Conservation (phyloP, 1,140 invertebrate species). For the Zeugodacus cucurbitae region DNA sequence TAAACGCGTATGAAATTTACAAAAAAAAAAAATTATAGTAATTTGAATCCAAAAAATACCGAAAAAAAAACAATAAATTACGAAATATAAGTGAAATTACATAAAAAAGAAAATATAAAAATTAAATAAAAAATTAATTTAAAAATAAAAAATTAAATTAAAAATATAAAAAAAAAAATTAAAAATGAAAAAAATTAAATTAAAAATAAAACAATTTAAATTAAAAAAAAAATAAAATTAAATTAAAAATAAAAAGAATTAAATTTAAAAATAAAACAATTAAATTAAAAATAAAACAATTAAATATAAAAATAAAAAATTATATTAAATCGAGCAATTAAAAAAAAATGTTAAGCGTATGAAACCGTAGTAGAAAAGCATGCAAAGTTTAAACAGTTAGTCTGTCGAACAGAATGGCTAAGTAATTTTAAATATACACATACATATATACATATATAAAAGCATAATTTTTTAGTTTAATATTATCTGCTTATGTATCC, state of each 20-base stretch:
- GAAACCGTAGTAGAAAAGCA: background rate
- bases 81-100: background rate
- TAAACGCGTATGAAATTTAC: background rate
- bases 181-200: no score
- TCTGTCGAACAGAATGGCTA: constrained; percentile 36
- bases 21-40: background rate
- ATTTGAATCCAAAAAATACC: background rate
- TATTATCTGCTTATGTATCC: background rate
- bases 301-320: background rate
- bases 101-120: background rate
- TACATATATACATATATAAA: background rate
- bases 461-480: background rate
- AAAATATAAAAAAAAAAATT: no score
- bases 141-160: no score
- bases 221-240: background rate
- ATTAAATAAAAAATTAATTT: no score
- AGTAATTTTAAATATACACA: constrained; percentile 31
- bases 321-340: background rate
- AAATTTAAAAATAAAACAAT: no score
- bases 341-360: background rate
- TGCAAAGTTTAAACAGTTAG: background rate
- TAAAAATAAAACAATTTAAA: background rate
- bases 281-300: background rate
- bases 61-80: background rate
- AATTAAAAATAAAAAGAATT: no score